phyloP scores from a whole-genome alignment of 2,113 vertebrate genomes.

The Leptocoma aspasia region DNA sequence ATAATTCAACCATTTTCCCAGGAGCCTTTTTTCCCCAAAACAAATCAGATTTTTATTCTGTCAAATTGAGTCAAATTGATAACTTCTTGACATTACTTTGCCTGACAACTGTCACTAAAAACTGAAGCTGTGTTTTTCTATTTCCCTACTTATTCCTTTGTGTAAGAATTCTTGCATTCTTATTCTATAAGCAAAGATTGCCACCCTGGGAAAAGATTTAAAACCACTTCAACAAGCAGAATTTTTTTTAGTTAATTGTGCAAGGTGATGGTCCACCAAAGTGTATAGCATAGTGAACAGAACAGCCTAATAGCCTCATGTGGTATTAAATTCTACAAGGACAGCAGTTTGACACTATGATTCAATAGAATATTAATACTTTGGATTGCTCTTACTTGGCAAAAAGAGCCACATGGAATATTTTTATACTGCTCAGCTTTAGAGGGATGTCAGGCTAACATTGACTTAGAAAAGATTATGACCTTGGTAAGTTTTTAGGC shows the following conservation, averaged over 20 bases:
- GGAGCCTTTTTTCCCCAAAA: neutral
- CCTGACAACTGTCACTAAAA: neutral
- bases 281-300: neutral
- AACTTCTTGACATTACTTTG: neutral
- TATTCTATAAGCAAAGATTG: neutral
- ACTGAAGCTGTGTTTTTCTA: neutral
- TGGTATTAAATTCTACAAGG: slow-evolving; percentile 4
- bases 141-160: neutral
- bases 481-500: neutral
- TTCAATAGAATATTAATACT: neutral
- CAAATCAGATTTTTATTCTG: neutral
- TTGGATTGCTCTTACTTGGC: neutral
- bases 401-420: neutral
- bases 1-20: neutral
- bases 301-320: neutral
- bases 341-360: neutral
- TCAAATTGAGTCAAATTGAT: neutral
- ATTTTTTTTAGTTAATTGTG: neutral
- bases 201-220: neutral
- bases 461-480: neutral
- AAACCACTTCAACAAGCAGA: neutral
- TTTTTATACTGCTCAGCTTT: neutral
- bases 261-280: neutral
- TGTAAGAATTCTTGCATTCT: neutral
- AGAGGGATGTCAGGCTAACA: neutral